Evolutionary conservation across 2,888 invertebrate genomes (phyloP), one percentile per base, ranked within the genome.

Genomic region (Drosophila phalerata): DNA sequence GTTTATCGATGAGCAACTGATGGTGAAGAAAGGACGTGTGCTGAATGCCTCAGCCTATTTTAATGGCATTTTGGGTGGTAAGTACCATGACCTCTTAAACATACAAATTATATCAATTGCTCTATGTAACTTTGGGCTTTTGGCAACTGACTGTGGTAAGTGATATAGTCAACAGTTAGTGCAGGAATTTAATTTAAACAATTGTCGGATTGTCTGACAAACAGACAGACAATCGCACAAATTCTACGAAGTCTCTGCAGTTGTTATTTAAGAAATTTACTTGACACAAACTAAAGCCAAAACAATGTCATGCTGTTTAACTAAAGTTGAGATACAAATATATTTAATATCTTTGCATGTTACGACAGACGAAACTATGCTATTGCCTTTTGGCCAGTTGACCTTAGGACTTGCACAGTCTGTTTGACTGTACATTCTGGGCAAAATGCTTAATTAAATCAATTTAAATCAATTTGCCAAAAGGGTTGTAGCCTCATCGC

Each of bases 1-100:
- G 72, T 90, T 92, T 61, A 81, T 92, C 79, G 92, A 92, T 79
- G 92, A 92, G 78, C 91, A 91, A 74, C 78, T 91, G 76, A 81
- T 91, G 69, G 89, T 88, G 75, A 92, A 92, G 79, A 89, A 89
- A 56, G 91, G 90, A 43, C 91, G 92, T 52, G 79, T 74, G 22
- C 83, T 89, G 66, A 91, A 91, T 64, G 81, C 85, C 13, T 78
- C 83, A 40, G 81, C 86, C 68, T 92, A 92, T 70, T 89, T 91
- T 73, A 88, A 89, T 81, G 90, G 91, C 67, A 89, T 91, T 66
- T 78, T 92, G 71, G 91, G 91, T 72, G 92, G 92, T 92, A 90
- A 92, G 91, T 92, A 69, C 28, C 49, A 56, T 49, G 37, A 69
- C 43, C 42, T 34, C 15, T 60, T n/a, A 13, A 25, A 56, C 48